Evolutionary conservation across 2,888 invertebrate species (phyloP).

Genomic region (Drosophila anomelani): DNA sequence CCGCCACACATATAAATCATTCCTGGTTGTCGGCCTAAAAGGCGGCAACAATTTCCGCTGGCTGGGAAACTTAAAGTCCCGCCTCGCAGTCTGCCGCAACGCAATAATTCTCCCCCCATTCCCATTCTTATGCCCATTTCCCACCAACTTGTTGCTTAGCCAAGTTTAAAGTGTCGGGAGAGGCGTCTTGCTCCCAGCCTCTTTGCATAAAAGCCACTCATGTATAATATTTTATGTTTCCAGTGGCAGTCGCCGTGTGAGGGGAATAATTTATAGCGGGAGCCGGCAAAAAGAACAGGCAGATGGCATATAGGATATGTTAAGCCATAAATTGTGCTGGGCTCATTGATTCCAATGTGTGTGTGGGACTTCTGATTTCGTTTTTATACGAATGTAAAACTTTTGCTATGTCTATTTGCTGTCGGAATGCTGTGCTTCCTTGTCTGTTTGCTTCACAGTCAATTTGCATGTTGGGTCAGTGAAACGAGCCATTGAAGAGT

Average conservation of each 20-base stretch:
- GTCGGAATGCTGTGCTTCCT: conserved; percentile 8
- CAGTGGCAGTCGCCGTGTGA: background rate
- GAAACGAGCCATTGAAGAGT: conserved; percentile 35
- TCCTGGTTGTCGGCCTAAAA: conserved; percentile 55
- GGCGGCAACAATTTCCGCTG: conserved; percentile 62
- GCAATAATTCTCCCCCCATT: conserved; percentile 23
- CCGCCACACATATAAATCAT: conserved; percentile 61
- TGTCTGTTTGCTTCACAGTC: conserved; percentile 44
- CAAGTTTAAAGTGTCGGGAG: conserved; percentile 43
- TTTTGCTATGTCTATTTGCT: conserved; percentile 32
- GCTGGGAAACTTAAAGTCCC: conserved; percentile 40
- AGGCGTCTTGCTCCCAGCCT: conserved; percentile 14
- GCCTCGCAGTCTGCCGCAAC: conserved; percentile 49
- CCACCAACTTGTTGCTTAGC: conserved; percentile 63
- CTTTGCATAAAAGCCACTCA: conserved; percentile 59
- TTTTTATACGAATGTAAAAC: conserved; percentile 18
- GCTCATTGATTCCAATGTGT: conserved; percentile 63
- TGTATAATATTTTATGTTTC: conserved; percentile 68
- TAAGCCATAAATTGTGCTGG: conserved; percentile 63
- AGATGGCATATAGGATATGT: conserved; percentile 41
- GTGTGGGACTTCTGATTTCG: conserved; percentile 44
- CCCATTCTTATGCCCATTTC: background rate
- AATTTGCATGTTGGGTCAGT: conserved; percentile 54
- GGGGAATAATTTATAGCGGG: conserved; percentile 62
- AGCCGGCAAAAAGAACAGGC: conserved; percentile 34